Evolutionary conservation across 2,113 vertebrate genomes (phyloP).

Genomic region (Cervus canadensis): DNA sequence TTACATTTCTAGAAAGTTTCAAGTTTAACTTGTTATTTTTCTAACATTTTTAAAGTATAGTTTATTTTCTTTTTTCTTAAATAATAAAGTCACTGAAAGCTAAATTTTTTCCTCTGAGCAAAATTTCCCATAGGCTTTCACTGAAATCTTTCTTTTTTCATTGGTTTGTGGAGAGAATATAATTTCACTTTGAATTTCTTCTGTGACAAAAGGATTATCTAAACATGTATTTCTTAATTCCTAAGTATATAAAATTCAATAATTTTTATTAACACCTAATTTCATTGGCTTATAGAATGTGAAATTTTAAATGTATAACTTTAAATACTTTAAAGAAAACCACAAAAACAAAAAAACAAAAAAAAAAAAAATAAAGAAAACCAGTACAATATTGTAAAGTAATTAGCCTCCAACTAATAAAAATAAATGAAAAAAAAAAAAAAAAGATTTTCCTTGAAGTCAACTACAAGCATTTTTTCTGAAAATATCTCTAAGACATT

Average conservation of each 20-base stretch:
- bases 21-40: background rate
- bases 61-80: background rate
- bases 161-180: background rate
- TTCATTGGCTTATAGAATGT: background rate
- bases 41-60: background rate
- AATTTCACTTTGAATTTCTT: background rate
- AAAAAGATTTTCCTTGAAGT: background rate
- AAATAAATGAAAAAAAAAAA: too few relatives aligned
- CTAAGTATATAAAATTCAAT: background rate
- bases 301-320: background rate
- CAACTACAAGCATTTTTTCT: background rate
- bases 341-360: too few relatives aligned
- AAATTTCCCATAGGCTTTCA: background rate
- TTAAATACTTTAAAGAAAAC: background rate
- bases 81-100: background rate
- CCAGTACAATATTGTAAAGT: too few relatives aligned
- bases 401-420: too few relatives aligned
- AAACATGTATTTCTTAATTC: background rate
- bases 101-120: background rate
- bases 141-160: background rate
- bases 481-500: background rate
- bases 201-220: background rate
- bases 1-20: background rate
- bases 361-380: too few relatives aligned
- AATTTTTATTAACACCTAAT: background rate